phyloP scores from a whole-genome alignment of 1,140 invertebrate species.

The Notospermus geniculatus region DNA sequence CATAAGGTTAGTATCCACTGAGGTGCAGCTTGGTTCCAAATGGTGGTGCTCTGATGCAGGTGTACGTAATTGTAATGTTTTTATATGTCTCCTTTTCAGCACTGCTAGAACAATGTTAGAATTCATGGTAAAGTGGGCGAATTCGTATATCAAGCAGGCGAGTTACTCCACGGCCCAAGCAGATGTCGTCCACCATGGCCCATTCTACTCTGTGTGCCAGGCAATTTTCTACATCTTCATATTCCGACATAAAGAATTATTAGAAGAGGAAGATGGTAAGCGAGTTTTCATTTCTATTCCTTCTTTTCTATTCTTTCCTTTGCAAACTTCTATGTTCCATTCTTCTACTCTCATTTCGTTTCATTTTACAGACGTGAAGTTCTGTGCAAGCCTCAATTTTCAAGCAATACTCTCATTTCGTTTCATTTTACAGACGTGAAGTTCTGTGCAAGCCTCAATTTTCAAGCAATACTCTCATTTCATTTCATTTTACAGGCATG shows the following conservation, averaged over 20 bases:
- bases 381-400: no score
- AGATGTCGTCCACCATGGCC: conserved; percentile 67
- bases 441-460: conserved; percentile 66
- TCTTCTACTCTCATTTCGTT: no score
- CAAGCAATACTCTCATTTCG: no score
- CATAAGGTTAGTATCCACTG: conserved; percentile 61
- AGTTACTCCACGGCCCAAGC: conserved; percentile 58
- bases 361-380: conserved; percentile 73
- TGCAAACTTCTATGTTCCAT: no score
- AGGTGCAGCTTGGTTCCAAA: background rate
- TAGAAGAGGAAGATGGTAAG: conserved; percentile 59
- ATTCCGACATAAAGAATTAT: conserved; percentile 81
- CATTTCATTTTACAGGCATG: no score
- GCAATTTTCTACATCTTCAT: conserved; percentile 85
- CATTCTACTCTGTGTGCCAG: conserved; percentile 89
- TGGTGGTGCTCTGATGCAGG: background rate
- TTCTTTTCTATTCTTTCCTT: background rate
- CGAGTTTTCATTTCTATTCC: no score
- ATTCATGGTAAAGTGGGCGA: conserved; percentile 71
- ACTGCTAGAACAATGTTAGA: conserved; percentile 65
- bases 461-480: conserved; percentile 79
- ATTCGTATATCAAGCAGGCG: conserved; percentile 68
- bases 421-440: conserved; percentile 74
- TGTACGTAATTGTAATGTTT: conserved; percentile 7
- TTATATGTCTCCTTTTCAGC: conserved; percentile 53